Evolutionary conservation across 2,888 invertebrate genomes (phyloP).

Genomic region (Pocota personata): DNA sequence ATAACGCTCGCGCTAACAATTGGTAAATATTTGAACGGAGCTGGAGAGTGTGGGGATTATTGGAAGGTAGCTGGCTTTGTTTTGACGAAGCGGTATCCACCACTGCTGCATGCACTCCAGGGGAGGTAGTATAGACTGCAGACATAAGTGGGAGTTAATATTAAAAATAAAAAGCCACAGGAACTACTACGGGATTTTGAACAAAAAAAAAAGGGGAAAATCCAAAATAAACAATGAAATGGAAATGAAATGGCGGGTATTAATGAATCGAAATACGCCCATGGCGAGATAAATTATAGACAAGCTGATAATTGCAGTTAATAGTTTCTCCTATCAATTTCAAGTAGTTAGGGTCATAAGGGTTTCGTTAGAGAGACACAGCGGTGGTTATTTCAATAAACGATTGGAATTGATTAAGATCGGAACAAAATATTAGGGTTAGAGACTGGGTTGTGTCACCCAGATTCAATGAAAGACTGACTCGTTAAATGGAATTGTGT

Average conservation of each 20-base stretch:
- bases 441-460: too few species aligned
- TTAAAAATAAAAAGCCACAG: constrained; percentile 25
- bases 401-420: constrained; percentile 42
- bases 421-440: too few species aligned
- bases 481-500: too few species aligned
- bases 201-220: constrained; percentile 6
- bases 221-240: constrained; percentile 35
- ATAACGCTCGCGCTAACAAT: constrained; percentile 37
- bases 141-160: constrained; percentile 30
- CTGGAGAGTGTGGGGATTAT: constrained; percentile 1
- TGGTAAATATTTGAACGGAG: constrained; percentile 62
- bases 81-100: constrained; percentile 6
- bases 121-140: neutral
- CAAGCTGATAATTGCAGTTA: constrained; percentile 57
- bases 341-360: constrained; percentile 57
- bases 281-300: constrained; percentile 23
- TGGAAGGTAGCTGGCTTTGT: constrained; percentile 17
- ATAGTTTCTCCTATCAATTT: constrained; percentile 64
- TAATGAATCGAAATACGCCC: constrained; percentile 44
- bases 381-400: constrained; percentile 2
- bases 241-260: neutral
- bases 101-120: neutral
- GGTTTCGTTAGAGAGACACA: too few species aligned
- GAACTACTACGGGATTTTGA: neutral
- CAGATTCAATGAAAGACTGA: too few species aligned